phyloP scores from a whole-genome alignment of 2,888 invertebrate genomes.

The Catocala sponsa region DNA sequence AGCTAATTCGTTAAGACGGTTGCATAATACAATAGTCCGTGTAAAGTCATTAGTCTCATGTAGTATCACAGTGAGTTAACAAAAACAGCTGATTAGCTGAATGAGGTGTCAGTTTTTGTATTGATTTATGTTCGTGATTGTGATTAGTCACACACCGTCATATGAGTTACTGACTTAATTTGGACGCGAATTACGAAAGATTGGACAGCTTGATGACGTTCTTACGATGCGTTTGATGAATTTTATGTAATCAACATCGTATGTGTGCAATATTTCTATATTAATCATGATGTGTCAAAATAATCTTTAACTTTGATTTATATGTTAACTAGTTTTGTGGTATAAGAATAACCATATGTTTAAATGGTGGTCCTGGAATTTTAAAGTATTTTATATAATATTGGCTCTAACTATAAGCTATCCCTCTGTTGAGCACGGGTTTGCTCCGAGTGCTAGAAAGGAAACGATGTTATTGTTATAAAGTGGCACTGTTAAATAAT shows the following conservation, averaged over 20 bases:
- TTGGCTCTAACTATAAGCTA: no score
- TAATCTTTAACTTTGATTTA: neutral
- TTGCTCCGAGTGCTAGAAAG: no score
- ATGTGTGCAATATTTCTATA: neutral
- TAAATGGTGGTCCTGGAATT: no score
- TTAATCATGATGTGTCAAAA: neutral
- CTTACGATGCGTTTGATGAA: constrained; percentile 5
- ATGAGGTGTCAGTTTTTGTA: neutral
- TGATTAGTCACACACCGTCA: constrained; percentile 7
- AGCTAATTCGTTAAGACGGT: no score
- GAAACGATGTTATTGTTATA: no score
- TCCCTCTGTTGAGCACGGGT: no score
- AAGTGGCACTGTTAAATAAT: no score
- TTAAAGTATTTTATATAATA: no score
- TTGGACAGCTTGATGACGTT: neutral
- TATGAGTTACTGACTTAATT: constrained; percentile 2
- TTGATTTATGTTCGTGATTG: constrained; percentile 15
- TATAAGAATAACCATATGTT: no score
- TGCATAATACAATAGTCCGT: no score
- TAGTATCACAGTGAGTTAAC: neutral
- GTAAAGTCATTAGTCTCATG: neutral
- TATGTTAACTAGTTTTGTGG: no score
- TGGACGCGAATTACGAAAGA: constrained; percentile 6
- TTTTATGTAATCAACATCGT: neutral
- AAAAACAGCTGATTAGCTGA: constrained; percentile 8